A percentile compares a stretch with the other conserved stretches of the same genome.
Evolutionary conservation across 1,140 invertebrate species (phyloP).

Genomic region (Littorina saxatilis): DNA sequence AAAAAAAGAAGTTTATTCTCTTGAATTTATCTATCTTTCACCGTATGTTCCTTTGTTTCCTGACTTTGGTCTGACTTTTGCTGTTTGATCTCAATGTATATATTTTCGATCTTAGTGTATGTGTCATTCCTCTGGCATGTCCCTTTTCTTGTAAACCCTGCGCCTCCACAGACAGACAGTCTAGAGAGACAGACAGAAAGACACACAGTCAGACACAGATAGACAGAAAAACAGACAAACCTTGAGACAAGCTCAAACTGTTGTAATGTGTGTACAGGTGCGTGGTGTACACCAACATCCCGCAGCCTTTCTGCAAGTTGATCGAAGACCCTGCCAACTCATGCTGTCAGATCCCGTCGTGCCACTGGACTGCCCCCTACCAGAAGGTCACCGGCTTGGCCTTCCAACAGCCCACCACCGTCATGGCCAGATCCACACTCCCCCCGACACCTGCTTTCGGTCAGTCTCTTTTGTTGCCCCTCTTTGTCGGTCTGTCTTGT

Average conservation of each 20-base stretch:
- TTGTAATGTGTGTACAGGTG: slow-evolving; percentile 42
- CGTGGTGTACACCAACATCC: slow-evolving; percentile 43
- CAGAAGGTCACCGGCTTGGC: slow-evolving; percentile 16
- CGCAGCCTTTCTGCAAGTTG: slow-evolving; percentile 48
- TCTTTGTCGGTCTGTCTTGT: too few relatives aligned
- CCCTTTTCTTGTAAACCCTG: too few relatives aligned
- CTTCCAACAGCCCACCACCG: slow-evolving; percentile 24
- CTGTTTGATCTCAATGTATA: too few relatives aligned
- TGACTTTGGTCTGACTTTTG: too few relatives aligned
- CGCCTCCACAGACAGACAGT: too few relatives aligned
- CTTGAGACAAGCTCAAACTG: neutral
- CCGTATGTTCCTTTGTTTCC: too few relatives aligned
- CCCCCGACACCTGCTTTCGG: slow-evolving; percentile 43
- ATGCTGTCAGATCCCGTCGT: slow-evolving; percentile 55
- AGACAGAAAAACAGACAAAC: neutral
- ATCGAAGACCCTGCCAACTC: slow-evolving; percentile 47
- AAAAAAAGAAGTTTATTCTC: too few relatives aligned
- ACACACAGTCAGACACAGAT: neutral
- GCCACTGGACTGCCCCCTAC: slow-evolving; percentile 43
- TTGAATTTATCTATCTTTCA: too few relatives aligned
- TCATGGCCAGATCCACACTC: slow-evolving; percentile 21
- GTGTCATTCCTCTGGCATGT: too few relatives aligned
- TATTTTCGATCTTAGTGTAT: too few relatives aligned
- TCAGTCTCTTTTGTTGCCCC: neutral
- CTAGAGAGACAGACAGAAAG: neutral